Percentiles rank a stretch among this genome's conserved stretches.
These are phyloP conservation scores for Acipenser ruthenus DNA, from an alignment of 2,797 vertebrate genomes.

Conservation along the genomic window DNA sequence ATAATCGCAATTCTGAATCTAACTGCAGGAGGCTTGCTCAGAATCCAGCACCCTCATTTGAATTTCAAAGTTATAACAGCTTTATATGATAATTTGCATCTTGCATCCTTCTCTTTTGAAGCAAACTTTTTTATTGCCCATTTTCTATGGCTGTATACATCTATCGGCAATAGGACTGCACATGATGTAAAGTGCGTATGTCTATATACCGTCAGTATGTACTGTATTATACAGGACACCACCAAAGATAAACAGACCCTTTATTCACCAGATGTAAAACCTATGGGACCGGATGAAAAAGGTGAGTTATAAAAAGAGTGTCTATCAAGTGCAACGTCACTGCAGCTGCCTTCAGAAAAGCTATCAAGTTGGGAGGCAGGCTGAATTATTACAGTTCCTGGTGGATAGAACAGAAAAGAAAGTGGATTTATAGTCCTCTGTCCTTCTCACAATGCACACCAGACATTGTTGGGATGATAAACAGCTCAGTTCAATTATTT, in stretches of 20 bases:
- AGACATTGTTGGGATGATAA: conserved; percentile 65
- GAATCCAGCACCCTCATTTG: conserved; percentile 56
- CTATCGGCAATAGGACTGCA: neutral
- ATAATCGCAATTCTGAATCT: conserved; percentile 57
- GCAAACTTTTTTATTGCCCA: conserved; percentile 16
- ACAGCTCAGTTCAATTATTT: conserved; percentile 66
- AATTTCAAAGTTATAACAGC: conserved; percentile 60
- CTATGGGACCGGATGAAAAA: too few species aligned
- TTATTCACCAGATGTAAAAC: too few species aligned
- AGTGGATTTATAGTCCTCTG: conserved; percentile 53
- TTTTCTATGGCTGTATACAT: neutral
- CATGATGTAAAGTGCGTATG: neutral
- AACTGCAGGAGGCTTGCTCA: conserved; percentile 40
- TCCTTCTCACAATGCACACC: conserved; percentile 40
- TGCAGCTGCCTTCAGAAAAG: conserved; percentile 49
- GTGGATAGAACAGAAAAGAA: conserved; percentile 39
- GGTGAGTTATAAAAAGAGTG: conserved; percentile 23
- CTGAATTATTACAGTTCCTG: conserved; percentile 50
- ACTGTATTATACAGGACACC: too few species aligned
- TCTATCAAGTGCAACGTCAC: conserved; percentile 57
- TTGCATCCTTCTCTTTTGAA: conserved; percentile 50
- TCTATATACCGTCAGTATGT: too few species aligned
- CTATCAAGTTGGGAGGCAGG: conserved; percentile 56
- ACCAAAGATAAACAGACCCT: too few species aligned
- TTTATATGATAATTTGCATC: conserved; percentile 55